phyloP scores from a whole-genome alignment of 1,140 invertebrate species.

The Euglossa dilemma region DNA sequence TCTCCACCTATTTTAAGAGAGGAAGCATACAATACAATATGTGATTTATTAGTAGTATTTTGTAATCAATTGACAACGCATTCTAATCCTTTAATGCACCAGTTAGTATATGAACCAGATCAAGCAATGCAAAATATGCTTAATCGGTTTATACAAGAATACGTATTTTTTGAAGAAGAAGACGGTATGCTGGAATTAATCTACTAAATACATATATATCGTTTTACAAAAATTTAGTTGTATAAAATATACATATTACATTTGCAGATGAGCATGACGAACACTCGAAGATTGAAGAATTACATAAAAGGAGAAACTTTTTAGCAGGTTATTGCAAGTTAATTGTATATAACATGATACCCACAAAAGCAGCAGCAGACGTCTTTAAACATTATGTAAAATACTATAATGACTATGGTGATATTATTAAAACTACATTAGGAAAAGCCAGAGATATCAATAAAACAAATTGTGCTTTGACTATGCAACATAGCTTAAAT shows the following conservation, averaged over 20 bases:
- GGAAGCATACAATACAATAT: slow-evolving; percentile 95
- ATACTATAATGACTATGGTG: slow-evolving; percentile 99
- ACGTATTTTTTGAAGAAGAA: slow-evolving; percentile 95
- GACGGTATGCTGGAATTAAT: slow-evolving; percentile 84
- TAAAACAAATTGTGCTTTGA: slow-evolving; percentile 97
- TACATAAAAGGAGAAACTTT: slow-evolving; percentile 98
- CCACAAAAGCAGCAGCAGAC: slow-evolving; percentile 94
- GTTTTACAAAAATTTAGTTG: not conserved
- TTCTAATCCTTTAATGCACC: slow-evolving; percentile 85
- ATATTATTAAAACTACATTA: slow-evolving; percentile 98
- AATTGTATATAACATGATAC: slow-evolving; percentile 98
- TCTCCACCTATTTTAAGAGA: slow-evolving; percentile 75
- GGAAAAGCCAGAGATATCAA: slow-evolving; percentile 98
- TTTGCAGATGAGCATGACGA: slow-evolving; percentile 91
- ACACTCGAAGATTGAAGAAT: slow-evolving; percentile 95
- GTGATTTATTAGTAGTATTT: slow-evolving; percentile 97
- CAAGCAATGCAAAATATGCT: slow-evolving; percentile 90
- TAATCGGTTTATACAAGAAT: slow-evolving; percentile 95
- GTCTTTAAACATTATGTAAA: slow-evolving; percentile 99
- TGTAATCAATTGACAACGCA: slow-evolving; percentile 90
- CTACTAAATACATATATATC: not conserved
- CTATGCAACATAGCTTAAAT: slow-evolving; percentile 95
- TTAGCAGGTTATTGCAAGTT: slow-evolving; percentile 98
- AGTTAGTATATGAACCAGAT: slow-evolving; percentile 93
- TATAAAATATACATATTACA: not conserved